Evolutionary conservation across 2,113 vertebrate genomes (phyloP).

Genomic region (Chlamydotis undulata): DNA sequence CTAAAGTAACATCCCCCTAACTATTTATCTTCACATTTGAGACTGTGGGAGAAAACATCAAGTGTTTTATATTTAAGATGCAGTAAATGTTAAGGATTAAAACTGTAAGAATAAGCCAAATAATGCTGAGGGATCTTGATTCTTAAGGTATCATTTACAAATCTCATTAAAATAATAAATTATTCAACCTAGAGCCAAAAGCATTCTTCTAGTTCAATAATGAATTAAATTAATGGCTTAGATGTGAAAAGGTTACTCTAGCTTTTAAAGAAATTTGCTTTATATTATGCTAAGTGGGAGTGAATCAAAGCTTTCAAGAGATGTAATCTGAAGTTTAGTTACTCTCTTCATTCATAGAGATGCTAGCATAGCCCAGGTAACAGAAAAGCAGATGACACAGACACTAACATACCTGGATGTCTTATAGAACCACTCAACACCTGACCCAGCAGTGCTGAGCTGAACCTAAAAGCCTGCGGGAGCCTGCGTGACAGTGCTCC

Average conservation of each 20-base stretch:
- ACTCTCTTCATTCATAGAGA: background rate
- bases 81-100: background rate
- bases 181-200: background rate
- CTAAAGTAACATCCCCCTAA: background rate
- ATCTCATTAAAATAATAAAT: background rate
- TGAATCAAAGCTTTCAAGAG: background rate
- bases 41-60: background rate
- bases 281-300: background rate
- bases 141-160: background rate
- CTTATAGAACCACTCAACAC: background rate
- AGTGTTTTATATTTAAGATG: background rate
- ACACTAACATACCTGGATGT: background rate
- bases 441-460: background rate
- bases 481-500: background rate
- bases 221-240: background rate
- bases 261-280: background rate
- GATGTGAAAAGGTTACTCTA: background rate
- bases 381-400: background rate
- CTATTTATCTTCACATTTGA: no score
- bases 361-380: background rate
- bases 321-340: background rate
- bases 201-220: background rate
- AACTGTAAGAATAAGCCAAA: background rate
- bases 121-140: background rate
- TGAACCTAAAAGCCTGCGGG: background rate